A percentile compares a stretch with the other conserved stretches of the same genome.
Conservation (phyloP, 2,797 vertebrate species). For the Antennarius maculatus region DNA sequence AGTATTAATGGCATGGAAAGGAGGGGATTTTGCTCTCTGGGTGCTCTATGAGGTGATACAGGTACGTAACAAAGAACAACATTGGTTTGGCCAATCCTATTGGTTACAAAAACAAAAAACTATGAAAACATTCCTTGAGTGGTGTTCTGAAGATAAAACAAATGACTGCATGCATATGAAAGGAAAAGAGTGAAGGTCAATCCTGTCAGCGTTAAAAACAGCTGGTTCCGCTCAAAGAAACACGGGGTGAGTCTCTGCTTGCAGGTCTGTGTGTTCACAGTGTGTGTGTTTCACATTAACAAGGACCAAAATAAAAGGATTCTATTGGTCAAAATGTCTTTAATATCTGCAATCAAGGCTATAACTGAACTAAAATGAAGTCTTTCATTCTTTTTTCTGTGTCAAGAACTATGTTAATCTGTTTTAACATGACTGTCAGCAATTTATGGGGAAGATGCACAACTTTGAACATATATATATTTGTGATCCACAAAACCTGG, state of each 20-base stretch:
- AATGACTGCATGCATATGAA: conserved; percentile 51
- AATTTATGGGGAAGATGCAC: no score
- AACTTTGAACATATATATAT: no score
- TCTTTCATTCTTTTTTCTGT: no score
- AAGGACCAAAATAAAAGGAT: background rate
- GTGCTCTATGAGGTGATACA: conserved; percentile 2
- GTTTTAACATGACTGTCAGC: no score
- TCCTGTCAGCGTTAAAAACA: conserved; percentile 8
- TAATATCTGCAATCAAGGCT: no score
- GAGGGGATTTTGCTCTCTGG: background rate
- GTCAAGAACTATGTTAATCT: no score
- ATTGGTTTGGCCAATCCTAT: background rate
- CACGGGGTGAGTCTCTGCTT: background rate
- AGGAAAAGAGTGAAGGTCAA: conserved; percentile 7
- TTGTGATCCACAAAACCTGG: no score
- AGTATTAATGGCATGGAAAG: background rate
- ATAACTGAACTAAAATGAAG: no score
- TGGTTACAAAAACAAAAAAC: conserved; percentile 6
- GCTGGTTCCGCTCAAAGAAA: conserved; percentile 10
- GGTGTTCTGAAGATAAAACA: conserved; percentile 15
- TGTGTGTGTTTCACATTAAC: background rate
- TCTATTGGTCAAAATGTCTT: background rate
- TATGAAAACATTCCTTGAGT: conserved; percentile 24
- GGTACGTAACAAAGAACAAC: conserved; percentile 9
- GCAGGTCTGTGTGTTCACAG: background rate